Evolutionary conservation across 1,140 invertebrate genomes (phyloP), one percentile per base, ranked within the genome.

Genomic region (Leptonema lineaticorne): DNA sequence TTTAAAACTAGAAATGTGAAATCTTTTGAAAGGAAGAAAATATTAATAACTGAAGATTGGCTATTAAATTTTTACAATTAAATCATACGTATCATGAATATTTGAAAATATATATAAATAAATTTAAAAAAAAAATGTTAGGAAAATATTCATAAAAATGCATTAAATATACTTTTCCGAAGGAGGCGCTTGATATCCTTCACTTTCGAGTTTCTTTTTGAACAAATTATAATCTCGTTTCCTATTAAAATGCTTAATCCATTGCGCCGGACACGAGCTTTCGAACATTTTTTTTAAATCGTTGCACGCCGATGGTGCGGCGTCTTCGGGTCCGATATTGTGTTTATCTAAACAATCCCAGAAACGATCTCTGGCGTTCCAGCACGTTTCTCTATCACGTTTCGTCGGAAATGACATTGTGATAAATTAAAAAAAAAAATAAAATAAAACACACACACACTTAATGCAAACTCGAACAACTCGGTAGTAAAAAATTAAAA

Each of bases 181-280:
- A n/a, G 79, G 53, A 87, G 79, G 63, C 90, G 90, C 80, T 93
- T 90, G 18, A 84, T 88, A 94, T 79, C 92, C 93, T 74, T 91
- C 86, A 75, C 88, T 88, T 77, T 94, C 89, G 78, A 96, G 90
- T 84, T 90, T 89, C 74, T 92, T 88, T 82, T 95, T 95, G 79
- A 94, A 97, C 76, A 92, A 87, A 74, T 93, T 83, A 81, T 94
- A 96, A 72, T 90, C 89, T 77, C 92, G 79, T 79, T 94, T 95
- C 75, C 92, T 86, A 82, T 96, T 93, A 82, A 97, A 97, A 82
- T 97, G 94, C 81, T 92, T 94, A 9, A 96, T 92, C 94, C 94
- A 97, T 79, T 92, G 88, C 14, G 85, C 78, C n/a, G 93, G 90
- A 78, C 94, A 97, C 16, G 85, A 87, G 58, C 86, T 85, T 85